Base-by-base conservation (phyloP, 2,797 vertebrate species). In the Poecilia picta region DNA sequence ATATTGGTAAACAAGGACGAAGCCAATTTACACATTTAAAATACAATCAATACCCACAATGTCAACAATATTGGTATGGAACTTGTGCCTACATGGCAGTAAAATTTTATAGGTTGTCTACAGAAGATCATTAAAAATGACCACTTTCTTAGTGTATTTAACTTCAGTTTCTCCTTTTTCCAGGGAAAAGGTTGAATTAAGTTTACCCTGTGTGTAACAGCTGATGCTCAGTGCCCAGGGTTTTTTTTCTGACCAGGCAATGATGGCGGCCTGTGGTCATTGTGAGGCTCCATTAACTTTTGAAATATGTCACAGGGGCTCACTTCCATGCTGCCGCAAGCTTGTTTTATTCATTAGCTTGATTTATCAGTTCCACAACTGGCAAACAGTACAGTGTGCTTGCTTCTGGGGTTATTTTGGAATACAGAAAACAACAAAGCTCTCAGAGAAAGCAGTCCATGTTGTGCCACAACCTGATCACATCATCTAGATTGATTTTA, bases 251-350 rank as follows among this genome's bases (percentile, higher is more conserved):
- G 73, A 68, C 41, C 59, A 72, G 68, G 68, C 57, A 72, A 72
- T 43, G 47, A 13, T 79, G 43, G 3, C 28, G 46, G 47, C 43
- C 79, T 72, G 72, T 51, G 66, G 31, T 62, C 47, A 36, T 74
- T 74, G 49, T 39, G 55, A 28, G 72, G 45, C 51, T n/a, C 49
- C 51, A 75, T 82, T 80, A 36, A 74, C 46, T 74, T 43, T 20
- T 41, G 47, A 76, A 83, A 84, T 53, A 57, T 82, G 55, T 82
- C 70, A 47, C 25, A 31, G 49, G 74, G 59, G 62, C 43, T 76
- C 47, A 57, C 72, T 72, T 70, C 55, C 33, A 1, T 53, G 47
- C 74, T 73, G 66, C n/a, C 43, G 71, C 68, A 71, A 53, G 75
- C 72, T 80, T 71, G 53, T 64, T 59, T 70, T 72, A 71, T 68